A percentile compares a stretch with the other conserved stretches of the same genome.
phyloP scores from a whole-genome alignment of 2,113 vertebrate genomes.

The Sinocyclocheilus rhinocerous region DNA sequence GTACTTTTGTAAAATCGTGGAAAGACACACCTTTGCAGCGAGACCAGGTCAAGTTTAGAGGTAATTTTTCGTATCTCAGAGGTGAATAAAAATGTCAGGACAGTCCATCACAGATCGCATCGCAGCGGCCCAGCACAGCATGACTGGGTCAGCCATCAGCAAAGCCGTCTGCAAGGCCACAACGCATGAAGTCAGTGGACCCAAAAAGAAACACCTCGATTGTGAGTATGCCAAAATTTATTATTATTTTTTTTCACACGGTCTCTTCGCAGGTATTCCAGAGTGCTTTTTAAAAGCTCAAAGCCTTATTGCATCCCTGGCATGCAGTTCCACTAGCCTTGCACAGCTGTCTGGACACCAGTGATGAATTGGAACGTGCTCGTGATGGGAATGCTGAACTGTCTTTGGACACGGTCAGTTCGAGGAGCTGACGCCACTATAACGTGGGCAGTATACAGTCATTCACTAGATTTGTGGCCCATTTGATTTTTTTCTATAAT shows the following conservation, averaged over 20 bases:
- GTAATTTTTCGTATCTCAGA: constrained; percentile 60
- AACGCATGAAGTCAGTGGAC: constrained; percentile 88
- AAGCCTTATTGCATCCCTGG: not conserved
- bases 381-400: constrained; percentile 35
- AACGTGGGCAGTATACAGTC: not conserved
- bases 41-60: constrained; percentile 44
- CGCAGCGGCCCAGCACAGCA: constrained; percentile 86
- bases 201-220: constrained; percentile 91
- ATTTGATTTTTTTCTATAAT: not conserved
- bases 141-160: constrained; percentile 85
- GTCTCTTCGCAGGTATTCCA: not conserved
- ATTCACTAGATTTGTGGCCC: not conserved
- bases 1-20: constrained; percentile 2
- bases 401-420: not conserved
- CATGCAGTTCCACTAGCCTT: not conserved
- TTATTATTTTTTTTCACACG: too few relatives aligned
- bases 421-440: not conserved
- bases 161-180: constrained; percentile 90
- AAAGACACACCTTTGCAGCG: not conserved
- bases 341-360: constrained; percentile 34
- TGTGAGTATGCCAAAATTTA: constrained; percentile 83
- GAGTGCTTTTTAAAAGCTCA: not conserved
- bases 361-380: constrained; percentile 27
- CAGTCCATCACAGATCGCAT: constrained; percentile 89
- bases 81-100: constrained; percentile 78